Evolutionary conservation across 2,113 vertebrate genomes (phyloP).

Genomic region (Macquaria australasica): DNA sequence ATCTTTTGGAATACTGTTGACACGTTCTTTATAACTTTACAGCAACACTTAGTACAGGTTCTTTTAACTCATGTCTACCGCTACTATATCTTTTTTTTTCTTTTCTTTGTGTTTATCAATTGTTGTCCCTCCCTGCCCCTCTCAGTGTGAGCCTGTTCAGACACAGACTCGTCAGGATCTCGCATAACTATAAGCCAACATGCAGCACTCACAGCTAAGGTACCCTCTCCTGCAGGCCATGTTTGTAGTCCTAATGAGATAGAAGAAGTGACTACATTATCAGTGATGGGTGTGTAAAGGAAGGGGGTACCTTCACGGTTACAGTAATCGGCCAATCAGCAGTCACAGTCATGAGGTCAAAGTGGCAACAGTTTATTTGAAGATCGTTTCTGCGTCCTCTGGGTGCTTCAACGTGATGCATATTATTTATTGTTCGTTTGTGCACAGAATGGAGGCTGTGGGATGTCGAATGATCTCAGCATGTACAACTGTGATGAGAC

Average conservation of each 20-base stretch:
- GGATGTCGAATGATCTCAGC: conserved; percentile 13
- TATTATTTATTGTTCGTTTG: conserved; percentile 70
- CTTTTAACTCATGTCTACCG: neutral
- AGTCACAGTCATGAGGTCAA: conserved; percentile 50
- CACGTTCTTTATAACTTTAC: neutral
- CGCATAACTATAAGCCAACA: conserved; percentile 24
- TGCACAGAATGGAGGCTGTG: neutral
- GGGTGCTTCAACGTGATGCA: neutral
- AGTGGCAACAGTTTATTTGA: conserved; percentile 29
- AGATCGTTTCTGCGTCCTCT: conserved; percentile 10
- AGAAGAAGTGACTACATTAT: neutral
- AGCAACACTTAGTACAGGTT: neutral
- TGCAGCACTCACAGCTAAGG: conserved; percentile 28
- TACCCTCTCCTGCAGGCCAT: neutral
- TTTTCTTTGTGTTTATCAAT: neutral
- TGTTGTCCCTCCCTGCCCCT: neutral
- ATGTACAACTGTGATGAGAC: conserved; percentile 14
- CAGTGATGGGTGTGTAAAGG: neutral
- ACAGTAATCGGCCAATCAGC: conserved; percentile 55
- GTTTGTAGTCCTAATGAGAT: conserved; percentile 31
- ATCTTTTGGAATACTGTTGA: conserved; percentile 29
- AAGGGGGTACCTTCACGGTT: conserved; percentile 14
- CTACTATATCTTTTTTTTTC: neutral
- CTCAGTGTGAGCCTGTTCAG: neutral
- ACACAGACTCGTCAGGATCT: neutral